Base-by-base conservation (phyloP, 2,797 vertebrate genomes). In the Aldrovandia affinis region DNA sequence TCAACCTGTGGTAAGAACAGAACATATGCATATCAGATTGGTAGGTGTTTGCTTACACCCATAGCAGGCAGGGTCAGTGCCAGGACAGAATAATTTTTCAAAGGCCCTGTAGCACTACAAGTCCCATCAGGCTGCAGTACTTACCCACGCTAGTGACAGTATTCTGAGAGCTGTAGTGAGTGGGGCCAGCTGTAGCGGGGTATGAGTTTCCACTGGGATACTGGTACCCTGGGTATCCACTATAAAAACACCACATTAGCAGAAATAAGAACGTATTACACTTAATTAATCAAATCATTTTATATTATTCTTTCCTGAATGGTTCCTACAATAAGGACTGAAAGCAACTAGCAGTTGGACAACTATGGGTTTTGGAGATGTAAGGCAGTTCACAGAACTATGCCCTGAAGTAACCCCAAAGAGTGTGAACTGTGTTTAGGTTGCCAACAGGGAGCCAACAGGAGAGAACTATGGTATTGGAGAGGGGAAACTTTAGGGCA, bases 101-200 rank as follows among this genome's bases (percentile, higher is more conserved):
- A 73, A 12, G 25, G 22, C 15, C 22, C 0, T 77, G 20, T 25
- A 18, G 83, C 20, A 30, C 54, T 47, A 50, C 59, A 89, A 81
- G 75, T 81, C 0, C 30, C 28, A 54, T 28, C 65, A 85, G 25
- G 2, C 65, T 78, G 73, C 54, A 75, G 15, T 90, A 97, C 98
- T 95, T 93, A 99, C 98, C 97, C 61, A 96, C 96, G 89, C 96
- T 95, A 83, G 97, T 96, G 88, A 96, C 97, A 81, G 97, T 96
- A 91, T 96, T 94, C 91, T 97, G 97, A 75, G 96, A 92, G 82
- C 96, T 95, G 89, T 98, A 99, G 88, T 96, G 96, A 55, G 94
- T 94, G 42, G 96, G 94, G 89, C 96, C 97, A 61, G 96, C 95
- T 86, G 96, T 95, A 87, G 96, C 92, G 89, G 98, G 97, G 88